A percentile compares a stretch with the other conserved stretches of the same genome.
Conservation (phyloP, 2,797 vertebrate genomes). For the Lycodopsis pacificus region DNA sequence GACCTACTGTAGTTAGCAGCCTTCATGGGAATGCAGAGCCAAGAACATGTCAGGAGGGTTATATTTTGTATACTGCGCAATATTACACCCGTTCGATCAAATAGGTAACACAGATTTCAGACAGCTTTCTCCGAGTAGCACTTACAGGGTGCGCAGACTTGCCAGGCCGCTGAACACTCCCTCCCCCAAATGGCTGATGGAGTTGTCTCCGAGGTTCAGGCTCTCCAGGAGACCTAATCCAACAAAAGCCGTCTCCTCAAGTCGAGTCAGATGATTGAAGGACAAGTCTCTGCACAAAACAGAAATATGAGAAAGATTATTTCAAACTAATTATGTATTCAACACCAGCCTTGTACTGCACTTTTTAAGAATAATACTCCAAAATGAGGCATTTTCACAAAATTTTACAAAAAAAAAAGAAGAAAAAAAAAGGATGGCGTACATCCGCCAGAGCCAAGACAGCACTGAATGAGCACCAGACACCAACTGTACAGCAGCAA, state of each 20-base stretch:
- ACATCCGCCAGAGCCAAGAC: slow-evolving; percentile 15
- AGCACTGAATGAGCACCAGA: slow-evolving; percentile 18
- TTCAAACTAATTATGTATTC: not conserved
- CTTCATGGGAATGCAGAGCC: slow-evolving; percentile 55
- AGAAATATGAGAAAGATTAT: slow-evolving; percentile 11
- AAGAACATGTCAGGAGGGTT: slow-evolving; percentile 56
- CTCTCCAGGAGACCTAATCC: slow-evolving; percentile 91
- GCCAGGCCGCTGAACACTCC: slow-evolving; percentile 91
- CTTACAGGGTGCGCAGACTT: slow-evolving; percentile 92
- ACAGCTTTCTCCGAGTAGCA: slow-evolving; percentile 30
- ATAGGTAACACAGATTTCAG: not conserved
- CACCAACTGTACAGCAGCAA: slow-evolving; percentile 16
- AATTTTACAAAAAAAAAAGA: not conserved
- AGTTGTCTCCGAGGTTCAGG: slow-evolving; percentile 94
- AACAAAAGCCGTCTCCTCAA: slow-evolving; percentile 93
- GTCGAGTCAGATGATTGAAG: slow-evolving; percentile 92
- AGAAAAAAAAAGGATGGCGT: not conserved
- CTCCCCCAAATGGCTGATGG: slow-evolving; percentile 93
- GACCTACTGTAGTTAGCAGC: slow-evolving; percentile 55
- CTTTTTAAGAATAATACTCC: not conserved
- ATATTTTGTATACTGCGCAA: slow-evolving; percentile 5
- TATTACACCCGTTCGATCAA: slow-evolving; percentile 7
- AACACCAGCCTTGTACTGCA: not conserved
- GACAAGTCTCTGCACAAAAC: slow-evolving; percentile 90
- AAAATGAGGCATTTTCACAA: slow-evolving; percentile 16